These are phyloP conservation scores for Garra rufa DNA, from an alignment of 2,113 vertebrate species.

Conservation along the genomic window DNA sequence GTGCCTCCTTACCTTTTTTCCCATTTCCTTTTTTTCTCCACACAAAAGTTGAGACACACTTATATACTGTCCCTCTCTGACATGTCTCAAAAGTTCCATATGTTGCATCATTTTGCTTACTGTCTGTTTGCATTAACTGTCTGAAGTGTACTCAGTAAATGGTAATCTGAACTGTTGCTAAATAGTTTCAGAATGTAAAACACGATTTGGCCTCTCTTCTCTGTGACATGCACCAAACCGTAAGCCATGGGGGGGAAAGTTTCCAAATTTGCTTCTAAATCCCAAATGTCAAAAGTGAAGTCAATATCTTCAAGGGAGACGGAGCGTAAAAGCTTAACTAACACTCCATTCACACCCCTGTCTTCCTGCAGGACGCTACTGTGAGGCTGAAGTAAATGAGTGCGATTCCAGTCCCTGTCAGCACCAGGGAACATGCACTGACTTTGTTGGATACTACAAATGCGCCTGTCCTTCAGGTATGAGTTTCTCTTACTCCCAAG, in stretches of 20 bases:
- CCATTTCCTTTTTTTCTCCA: background rate
- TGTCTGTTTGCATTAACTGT: background rate
- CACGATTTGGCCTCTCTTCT: background rate
- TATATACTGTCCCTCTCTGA: background rate
- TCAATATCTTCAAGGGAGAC: conserved; percentile 19
- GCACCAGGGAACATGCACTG: conserved; percentile 77
- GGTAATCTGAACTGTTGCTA: background rate
- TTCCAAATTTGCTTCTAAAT: conserved; percentile 25
- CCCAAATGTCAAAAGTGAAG: conserved; percentile 24
- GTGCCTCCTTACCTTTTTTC: background rate
- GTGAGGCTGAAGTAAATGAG: conserved; percentile 74
- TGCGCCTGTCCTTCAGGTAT: conserved; percentile 82
- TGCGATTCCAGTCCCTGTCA: conserved; percentile 77
- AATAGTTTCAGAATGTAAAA: conserved; percentile 8
- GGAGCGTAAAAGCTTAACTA: conserved; percentile 19
- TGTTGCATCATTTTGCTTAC: background rate
- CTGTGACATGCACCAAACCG: background rate
- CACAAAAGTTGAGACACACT: background rate
- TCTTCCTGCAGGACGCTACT: conserved; percentile 71
- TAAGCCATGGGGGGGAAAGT: background rate
- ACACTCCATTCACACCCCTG: conserved; percentile 36
- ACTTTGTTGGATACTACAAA: conserved; percentile 69
- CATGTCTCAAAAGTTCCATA: background rate
- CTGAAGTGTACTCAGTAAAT: conserved; percentile 3
- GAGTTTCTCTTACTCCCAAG: conserved; percentile 18